Conservation (phyloP, 2,888 invertebrate genomes). For the Tricholauxania praeusta region DNA sequence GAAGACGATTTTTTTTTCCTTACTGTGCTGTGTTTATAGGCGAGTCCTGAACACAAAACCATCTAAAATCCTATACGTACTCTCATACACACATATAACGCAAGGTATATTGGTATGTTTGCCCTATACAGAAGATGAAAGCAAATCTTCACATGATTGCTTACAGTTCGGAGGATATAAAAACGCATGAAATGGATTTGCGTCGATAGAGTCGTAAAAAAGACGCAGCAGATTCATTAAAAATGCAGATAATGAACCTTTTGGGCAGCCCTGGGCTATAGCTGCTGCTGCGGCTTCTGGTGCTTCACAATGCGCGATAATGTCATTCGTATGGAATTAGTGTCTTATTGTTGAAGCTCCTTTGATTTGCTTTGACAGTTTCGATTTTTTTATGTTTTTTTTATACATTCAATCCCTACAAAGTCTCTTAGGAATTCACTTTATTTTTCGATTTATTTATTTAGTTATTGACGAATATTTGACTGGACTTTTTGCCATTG, state of each 20-base stretch:
- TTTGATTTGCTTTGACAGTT: not conserved
- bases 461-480: too few species aligned
- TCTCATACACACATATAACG: not conserved
- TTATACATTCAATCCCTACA: too few species aligned
- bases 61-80: not conserved
- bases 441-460: too few species aligned
- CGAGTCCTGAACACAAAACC: too few species aligned
- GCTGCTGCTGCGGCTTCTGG: too few species aligned
- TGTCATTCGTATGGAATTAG: conserved; percentile 12
- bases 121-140: not conserved
- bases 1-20: not conserved
- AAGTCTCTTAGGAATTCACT: too few species aligned
- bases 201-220: conserved; percentile 9
- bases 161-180: conserved; percentile 13
- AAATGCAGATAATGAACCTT: conserved; percentile 21
- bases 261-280: not conserved
- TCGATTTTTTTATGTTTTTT: not conserved
- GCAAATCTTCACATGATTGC: conserved; percentile 21
- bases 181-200: conserved; percentile 10
- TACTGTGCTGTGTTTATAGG: too few species aligned
- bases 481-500: too few species aligned
- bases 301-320: not conserved
- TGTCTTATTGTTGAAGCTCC: conserved; percentile 12
- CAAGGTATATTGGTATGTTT: too few species aligned
- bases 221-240: conserved; percentile 17